These are phyloP conservation scores for Calidris pygmaea DNA, from an alignment of 2,113 vertebrate genomes.

Conservation along the genomic window DNA sequence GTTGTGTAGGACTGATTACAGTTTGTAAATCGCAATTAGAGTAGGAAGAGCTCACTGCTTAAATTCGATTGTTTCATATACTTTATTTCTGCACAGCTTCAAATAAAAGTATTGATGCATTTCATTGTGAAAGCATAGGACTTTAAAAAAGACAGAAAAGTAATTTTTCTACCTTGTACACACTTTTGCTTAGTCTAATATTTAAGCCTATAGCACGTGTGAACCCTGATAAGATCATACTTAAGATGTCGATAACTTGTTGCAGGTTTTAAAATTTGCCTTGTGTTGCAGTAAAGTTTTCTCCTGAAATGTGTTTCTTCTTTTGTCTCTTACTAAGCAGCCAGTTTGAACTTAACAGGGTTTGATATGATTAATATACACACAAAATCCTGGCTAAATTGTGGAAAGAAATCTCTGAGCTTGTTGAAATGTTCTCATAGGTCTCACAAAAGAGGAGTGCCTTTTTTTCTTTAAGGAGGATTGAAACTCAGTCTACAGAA, in stretches of 20 bases:
- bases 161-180: background rate
- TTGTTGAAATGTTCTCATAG: conserved; percentile 58
- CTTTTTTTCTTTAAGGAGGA: conserved; percentile 55
- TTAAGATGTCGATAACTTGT: conserved; percentile 11
- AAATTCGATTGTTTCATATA: background rate
- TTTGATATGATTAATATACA: conserved; percentile 12
- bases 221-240: conserved; percentile 51
- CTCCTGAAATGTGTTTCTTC: conserved; percentile 4
- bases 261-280: conserved; percentile 42
- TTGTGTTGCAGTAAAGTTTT: conserved; percentile 36
- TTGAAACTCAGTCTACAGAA: conserved; percentile 71
- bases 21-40: background rate
- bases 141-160: conserved; percentile 8
- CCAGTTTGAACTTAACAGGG: conserved; percentile 44
- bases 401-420: conserved; percentile 37
- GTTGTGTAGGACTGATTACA: background rate
- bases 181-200: background rate
- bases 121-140: conserved; percentile 26
- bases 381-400: conserved; percentile 9
- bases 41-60: background rate
- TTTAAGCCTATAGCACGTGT: background rate
- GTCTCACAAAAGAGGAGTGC: conserved; percentile 57
- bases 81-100: background rate
- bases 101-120: background rate
- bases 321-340: background rate